phyloP scores from a whole-genome alignment of 2,113 vertebrate species.

The Antidorcas marsupialis region DNA sequence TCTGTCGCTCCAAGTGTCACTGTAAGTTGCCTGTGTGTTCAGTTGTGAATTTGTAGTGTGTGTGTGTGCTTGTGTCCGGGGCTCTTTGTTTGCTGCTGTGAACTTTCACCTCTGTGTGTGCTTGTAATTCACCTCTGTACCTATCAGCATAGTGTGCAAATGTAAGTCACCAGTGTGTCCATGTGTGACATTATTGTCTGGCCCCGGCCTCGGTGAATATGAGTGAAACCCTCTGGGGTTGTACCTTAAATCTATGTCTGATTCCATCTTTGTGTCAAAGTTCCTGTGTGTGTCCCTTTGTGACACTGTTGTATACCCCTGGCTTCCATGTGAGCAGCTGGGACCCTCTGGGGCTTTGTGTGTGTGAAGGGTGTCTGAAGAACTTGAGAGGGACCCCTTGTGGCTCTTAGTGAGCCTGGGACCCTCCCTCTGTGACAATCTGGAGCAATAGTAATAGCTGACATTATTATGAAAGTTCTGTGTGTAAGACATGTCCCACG shows the following conservation, averaged over 20 bases:
- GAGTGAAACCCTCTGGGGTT: not conserved
- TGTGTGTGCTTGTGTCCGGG: not conserved
- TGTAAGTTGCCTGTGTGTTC: not conserved
- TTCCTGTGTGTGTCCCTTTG: not conserved
- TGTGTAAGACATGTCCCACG: not conserved
- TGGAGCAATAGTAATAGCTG: not conserved
- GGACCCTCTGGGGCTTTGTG: slow-evolving; percentile 12
- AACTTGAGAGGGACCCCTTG: not conserved
- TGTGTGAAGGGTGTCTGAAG: not conserved
- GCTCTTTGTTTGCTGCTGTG: not conserved
- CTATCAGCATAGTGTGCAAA: not conserved
- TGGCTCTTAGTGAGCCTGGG: not conserved
- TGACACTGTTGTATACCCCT: not conserved
- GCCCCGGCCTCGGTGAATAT: not conserved
- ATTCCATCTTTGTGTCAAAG: not conserved
- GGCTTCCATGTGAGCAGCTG: not conserved
- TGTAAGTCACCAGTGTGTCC: not conserved
- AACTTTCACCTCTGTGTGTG: not conserved
- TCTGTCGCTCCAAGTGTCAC: not conserved
- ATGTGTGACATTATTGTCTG: not conserved
- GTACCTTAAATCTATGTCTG: not conserved
- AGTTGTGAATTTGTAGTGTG: not conserved
- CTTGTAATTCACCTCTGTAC: not conserved
- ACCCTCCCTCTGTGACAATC: not conserved
- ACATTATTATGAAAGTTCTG: not conserved